phyloP scores from a whole-genome alignment of 2,113 vertebrate species.

The Myiopsitta monachus region DNA sequence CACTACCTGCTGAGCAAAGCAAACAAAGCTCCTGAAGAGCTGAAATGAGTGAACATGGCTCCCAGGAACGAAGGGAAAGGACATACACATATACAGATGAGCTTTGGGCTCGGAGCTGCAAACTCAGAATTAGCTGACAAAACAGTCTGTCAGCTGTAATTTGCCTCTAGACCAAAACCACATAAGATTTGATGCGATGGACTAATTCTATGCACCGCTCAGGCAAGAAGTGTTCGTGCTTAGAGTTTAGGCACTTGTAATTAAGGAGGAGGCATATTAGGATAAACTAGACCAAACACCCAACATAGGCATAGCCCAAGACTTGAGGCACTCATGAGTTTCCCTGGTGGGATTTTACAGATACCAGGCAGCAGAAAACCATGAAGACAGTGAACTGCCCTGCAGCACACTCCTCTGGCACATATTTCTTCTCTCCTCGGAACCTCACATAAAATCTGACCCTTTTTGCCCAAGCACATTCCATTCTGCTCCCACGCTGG shows the following conservation, averaged over 20 bases:
- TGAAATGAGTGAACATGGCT: neutral
- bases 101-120: neutral
- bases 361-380: neutral
- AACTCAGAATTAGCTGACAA: neutral
- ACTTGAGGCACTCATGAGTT: neutral
- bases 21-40: neutral
- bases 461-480: neutral
- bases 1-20: neutral
- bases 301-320: rapidly evolving
- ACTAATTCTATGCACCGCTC: neutral
- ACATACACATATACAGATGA: neutral
- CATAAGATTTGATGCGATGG: rapidly evolving
- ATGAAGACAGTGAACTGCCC: neutral
- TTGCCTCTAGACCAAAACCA: neutral
- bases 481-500: neutral
- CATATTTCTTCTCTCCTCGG: neutral
- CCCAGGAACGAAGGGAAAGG: neutral
- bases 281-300: neutral
- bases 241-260: neutral
- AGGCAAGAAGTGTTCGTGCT: neutral
- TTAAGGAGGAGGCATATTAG: neutral
- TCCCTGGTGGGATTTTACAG: neutral
- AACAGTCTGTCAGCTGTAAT: neutral
- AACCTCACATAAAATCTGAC: neutral
- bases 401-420: neutral